Evolutionary conservation across 2,797 vertebrate species (phyloP).

Genomic region (Tachyglossus aculeatus): DNA sequence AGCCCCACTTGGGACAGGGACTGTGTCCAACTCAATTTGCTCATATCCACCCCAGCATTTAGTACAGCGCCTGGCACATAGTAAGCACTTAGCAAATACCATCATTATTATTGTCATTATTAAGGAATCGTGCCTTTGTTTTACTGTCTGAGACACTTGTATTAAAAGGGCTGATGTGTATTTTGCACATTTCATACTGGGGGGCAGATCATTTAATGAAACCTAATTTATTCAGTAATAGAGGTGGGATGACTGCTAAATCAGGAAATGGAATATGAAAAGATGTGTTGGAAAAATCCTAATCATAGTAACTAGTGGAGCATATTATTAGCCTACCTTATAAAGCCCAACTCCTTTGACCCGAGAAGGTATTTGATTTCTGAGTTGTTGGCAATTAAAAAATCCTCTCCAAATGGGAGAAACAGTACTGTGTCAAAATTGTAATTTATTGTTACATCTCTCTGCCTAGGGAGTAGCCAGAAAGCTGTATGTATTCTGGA

Average conservation of each 20-base stretch:
- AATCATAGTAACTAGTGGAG: constrained; percentile 31
- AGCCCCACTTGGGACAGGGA: too few species aligned
- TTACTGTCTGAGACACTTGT: too few species aligned
- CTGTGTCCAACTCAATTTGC: too few species aligned
- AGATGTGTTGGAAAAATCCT: not conserved
- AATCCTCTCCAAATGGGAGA: not conserved
- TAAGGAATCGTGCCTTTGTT: too few species aligned
- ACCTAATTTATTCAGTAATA: constrained; percentile 18
- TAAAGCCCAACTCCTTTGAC: constrained; percentile 22
- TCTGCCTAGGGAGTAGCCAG: not conserved
- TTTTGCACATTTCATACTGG: not conserved
- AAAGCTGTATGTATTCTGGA: constrained; percentile 24
- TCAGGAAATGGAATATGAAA: constrained; percentile 22
- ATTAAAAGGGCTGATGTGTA: not conserved
- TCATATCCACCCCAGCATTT: too few species aligned
- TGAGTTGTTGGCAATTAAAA: constrained; percentile 32
- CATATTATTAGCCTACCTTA: constrained; percentile 6
- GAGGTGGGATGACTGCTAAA: not conserved
- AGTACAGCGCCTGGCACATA: too few species aligned
- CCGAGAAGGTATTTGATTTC: constrained; percentile 19
- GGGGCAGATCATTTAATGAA: constrained; percentile 6
- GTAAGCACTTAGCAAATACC: too few species aligned
- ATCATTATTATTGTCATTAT: too few species aligned
- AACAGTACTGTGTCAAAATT: not conserved
- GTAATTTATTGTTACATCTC: not conserved